These are phyloP conservation scores for Saxidomus purpurata DNA, from an alignment of 1,140 invertebrate genomes.

Conservation along the genomic window DNA sequence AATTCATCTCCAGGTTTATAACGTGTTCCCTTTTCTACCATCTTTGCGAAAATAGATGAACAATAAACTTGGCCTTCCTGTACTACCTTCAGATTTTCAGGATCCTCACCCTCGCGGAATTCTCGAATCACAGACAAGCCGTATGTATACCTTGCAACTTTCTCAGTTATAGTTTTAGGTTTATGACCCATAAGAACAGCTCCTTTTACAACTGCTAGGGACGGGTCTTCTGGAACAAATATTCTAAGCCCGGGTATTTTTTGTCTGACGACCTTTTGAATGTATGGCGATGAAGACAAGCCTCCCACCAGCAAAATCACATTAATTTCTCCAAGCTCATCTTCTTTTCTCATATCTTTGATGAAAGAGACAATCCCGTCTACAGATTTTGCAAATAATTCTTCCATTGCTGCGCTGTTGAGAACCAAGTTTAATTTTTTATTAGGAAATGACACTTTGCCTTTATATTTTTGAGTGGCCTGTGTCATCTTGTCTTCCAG, in stretches of 20 bases:
- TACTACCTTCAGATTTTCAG: background rate
- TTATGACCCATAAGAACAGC: constrained; percentile 56
- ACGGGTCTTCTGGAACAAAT: background rate
- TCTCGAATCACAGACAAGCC: background rate
- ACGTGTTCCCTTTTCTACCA: background rate
- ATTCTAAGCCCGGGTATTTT: background rate
- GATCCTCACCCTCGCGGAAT: background rate
- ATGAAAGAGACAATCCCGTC: background rate
- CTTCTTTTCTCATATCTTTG: background rate
- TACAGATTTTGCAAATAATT: background rate
- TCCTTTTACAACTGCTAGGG: constrained; percentile 11
- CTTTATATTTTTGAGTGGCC: background rate
- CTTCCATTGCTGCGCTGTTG: background rate
- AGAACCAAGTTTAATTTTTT: background rate
- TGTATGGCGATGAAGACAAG: constrained; percentile 3
- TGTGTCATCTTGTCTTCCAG: too few relatives aligned
- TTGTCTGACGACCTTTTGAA: background rate
- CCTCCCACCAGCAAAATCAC: constrained; percentile 13
- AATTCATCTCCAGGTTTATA: background rate
- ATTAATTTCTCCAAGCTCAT: background rate
- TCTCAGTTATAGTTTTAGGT: background rate
- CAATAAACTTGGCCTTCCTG: background rate
- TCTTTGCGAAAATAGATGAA: background rate
- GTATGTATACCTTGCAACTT: background rate
- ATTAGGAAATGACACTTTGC: background rate